phyloP scores from a whole-genome alignment of 2,797 vertebrate genomes.

The Gastrophryne carolinensis region DNA sequence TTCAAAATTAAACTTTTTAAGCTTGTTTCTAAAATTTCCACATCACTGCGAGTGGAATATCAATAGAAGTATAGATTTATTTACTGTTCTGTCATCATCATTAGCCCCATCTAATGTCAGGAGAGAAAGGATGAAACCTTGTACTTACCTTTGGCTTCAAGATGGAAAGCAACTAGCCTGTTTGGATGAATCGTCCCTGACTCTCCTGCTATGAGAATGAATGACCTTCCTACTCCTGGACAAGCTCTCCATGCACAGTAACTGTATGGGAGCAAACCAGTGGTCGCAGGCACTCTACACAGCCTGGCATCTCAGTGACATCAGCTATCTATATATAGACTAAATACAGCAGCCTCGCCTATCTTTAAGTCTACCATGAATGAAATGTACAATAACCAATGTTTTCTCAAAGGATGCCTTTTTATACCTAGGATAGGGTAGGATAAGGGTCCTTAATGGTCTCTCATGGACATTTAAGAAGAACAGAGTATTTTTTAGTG shows the following conservation, averaged over 20 bases:
- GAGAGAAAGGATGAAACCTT: conserved; percentile 62
- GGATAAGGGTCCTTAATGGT: too few relatives aligned
- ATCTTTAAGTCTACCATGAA: conserved; percentile 65
- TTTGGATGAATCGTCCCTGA: conserved; percentile 58
- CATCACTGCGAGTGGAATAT: too few relatives aligned
- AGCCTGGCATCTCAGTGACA: conserved; percentile 87
- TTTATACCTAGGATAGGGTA: neutral
- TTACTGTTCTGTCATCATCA: too few relatives aligned
- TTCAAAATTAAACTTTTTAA: too few relatives aligned
- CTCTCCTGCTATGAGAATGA: conserved; percentile 61
- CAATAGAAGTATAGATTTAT: too few relatives aligned
- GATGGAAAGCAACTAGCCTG: conserved; percentile 56
- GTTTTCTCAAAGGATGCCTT: neutral
- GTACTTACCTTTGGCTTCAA: conserved; percentile 67
- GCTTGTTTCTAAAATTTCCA: too few relatives aligned
- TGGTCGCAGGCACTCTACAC: conserved; percentile 75
- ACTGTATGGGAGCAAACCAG: conserved; percentile 68
- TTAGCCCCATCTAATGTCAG: too few relatives aligned
- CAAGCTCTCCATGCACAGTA: conserved; percentile 71
- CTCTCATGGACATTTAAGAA: neutral
- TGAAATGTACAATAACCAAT: conserved; percentile 1
- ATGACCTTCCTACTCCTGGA: conserved; percentile 65
- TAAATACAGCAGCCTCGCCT: conserved; percentile 87
- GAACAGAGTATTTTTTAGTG: conserved; percentile 2
- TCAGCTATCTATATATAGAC: conserved; percentile 93